Percentiles rank a stretch among this genome's conserved stretches.
Conservation (phyloP, 2,113 vertebrate species). For the Butorides virescens region DNA sequence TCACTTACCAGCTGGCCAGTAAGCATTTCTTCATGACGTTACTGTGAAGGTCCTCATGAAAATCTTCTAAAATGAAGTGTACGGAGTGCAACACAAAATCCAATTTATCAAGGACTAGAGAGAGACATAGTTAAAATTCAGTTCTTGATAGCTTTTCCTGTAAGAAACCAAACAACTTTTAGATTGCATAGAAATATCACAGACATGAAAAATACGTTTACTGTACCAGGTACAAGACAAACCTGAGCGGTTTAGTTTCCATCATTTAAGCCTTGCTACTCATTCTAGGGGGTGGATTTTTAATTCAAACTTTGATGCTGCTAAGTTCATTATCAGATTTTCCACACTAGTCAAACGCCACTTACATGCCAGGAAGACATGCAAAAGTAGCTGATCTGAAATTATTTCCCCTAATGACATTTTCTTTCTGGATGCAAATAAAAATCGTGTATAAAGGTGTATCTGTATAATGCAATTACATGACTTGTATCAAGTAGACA, state of each 20-base stretch:
- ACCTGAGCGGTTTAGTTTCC: not conserved
- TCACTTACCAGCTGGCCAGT: not conserved
- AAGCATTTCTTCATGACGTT: not conserved
- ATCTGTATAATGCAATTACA: not conserved
- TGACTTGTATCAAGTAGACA: not conserved
- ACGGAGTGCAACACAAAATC: not conserved
- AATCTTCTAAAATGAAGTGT: not conserved
- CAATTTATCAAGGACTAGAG: not conserved
- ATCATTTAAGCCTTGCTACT: not conserved
- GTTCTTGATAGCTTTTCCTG: not conserved
- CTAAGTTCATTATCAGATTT: not conserved
- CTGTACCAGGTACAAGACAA: not conserved
- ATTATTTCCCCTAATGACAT: not conserved
- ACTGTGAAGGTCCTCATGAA: not conserved
- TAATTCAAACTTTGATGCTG: not conserved
- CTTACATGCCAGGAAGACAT: not conserved
- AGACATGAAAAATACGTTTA: not conserved
- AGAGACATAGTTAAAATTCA: not conserved
- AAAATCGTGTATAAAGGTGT: not conserved
- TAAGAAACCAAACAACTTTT: not conserved
- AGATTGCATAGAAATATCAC: not conserved
- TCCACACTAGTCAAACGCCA: not conserved
- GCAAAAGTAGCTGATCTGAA: not conserved
- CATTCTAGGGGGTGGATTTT: not conserved
- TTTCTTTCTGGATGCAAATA: conserved; percentile 29